Conservation (phyloP, 2,888 invertebrate genomes). For the Acrocyrtus sp. region DNA sequence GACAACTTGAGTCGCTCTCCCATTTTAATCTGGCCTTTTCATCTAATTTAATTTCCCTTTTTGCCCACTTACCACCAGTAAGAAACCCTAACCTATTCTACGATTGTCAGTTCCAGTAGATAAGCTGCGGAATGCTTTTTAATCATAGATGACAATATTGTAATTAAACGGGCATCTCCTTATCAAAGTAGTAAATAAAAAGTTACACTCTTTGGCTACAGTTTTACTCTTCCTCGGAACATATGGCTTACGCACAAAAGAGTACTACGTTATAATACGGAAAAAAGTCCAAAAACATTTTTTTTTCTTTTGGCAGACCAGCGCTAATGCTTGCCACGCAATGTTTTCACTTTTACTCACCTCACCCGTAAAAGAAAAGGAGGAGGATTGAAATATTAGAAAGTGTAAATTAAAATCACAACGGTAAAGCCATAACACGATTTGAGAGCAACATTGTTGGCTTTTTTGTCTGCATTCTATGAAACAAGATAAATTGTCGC, state of each 20-base stretch:
- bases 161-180: constrained; percentile 27
- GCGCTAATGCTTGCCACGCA: too few species aligned
- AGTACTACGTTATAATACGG: too few species aligned
- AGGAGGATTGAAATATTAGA: background rate
- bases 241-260: too few species aligned
- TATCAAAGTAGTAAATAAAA: too few species aligned
- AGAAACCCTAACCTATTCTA: too few species aligned
- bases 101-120: constrained; percentile 43
- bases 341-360: constrained; percentile 25
- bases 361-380: background rate
- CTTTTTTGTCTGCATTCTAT: constrained; percentile 38
- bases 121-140: constrained; percentile 43
- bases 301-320: too few species aligned
- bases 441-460: constrained; percentile 32
- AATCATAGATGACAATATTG: constrained; percentile 49
- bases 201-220: constrained; percentile 16
- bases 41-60: too few species aligned
- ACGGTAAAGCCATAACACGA: background rate
- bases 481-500: constrained; percentile 45
- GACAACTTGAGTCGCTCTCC: too few species aligned
- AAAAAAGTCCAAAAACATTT: too few species aligned
- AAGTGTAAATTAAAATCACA: constrained; percentile 7
- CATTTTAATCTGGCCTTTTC: too few species aligned
- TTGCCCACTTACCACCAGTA: background rate
- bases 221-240: constrained; percentile 25